These are phyloP conservation scores for Acrocephalus scirpaceus DNA, from an alignment of 2,797 vertebrate genomes.

Conservation along the genomic window DNA sequence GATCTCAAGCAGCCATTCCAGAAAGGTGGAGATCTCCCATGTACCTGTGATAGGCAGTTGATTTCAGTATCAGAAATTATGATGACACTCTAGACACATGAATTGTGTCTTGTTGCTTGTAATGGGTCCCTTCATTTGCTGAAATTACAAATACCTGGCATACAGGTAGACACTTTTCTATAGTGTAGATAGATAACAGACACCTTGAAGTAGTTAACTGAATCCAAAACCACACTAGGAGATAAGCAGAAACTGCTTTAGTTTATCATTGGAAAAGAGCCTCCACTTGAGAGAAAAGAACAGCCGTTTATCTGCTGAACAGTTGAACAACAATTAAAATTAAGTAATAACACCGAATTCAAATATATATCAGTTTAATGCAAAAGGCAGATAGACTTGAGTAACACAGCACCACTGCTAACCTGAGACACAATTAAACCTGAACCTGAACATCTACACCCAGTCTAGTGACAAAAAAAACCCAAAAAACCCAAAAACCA, in stretches of 20 bases:
- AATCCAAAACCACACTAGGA: not conserved
- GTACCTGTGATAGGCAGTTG: not conserved
- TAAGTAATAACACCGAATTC: not conserved
- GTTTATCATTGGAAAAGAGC: not conserved
- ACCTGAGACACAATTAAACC: not conserved
- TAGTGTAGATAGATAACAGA: not conserved
- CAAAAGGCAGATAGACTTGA: not conserved
- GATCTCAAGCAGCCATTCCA: not conserved
- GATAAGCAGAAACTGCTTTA: not conserved
- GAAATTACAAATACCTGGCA: not conserved
- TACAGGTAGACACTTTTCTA: not conserved
- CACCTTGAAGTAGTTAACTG: not conserved
- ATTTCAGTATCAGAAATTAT: not conserved
- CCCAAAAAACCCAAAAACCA: no score
- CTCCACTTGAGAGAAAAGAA: not conserved
- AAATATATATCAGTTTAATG: not conserved
- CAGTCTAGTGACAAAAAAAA: not conserved
- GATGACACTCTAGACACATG: not conserved
- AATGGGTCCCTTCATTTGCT: not conserved
- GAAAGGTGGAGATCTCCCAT: not conserved
- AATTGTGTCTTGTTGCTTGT: not conserved
- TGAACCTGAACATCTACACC: not conserved
- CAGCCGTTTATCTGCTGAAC: not conserved
- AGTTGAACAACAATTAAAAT: not conserved
- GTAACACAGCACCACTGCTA: not conserved